Base-by-base conservation (phyloP, 2,113 vertebrate genomes). In the Mastomys coucha region DNA sequence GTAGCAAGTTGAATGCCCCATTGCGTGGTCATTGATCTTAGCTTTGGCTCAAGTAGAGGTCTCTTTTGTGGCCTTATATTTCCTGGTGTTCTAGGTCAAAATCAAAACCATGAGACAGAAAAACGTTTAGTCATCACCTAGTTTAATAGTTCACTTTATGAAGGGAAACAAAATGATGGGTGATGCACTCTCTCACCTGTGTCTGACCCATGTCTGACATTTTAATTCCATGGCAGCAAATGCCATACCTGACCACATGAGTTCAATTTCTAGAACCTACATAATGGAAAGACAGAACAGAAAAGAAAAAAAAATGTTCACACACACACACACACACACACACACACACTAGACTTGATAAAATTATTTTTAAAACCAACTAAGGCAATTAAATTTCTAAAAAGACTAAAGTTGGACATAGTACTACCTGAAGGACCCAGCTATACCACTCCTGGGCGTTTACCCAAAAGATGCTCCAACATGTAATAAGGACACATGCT, bases 41-140 rank as follows among this genome's bases (percentile, higher is more conserved):
- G 24, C 70, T 65, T 2, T 84, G 73, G 17, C 24, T 91, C 20
- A 73, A 53, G 42, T 7, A 89, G n/a, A 91, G 85, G 5, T 13
- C 36, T 76, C 19, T 2, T 75, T 28, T 88, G 22, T 5, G 28
- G 36, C 5, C 2, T 19, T 94, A 67, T 16, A n/a, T 65, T 3
- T 60, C 33, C 45, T 70, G 65, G 28, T 0, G 7, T 56, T 78
- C 5, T 53, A 81, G 22, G 17, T 5, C 13, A 60, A 13, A 1
- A 94, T 75, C 42, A 91, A 96, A 92, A 28, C 31, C 45, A 93
- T 85, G 80, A 75, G 7, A 81, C 69, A 60, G 12, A 28, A 88
- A 86, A 69, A 24, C 26, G 7, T 78, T 65, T n/a, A 56, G 2
- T 81, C 14, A 88, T 45, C 19, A 39, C 42, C 12, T 73, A 24